Base-by-base conservation (phyloP, 2,797 vertebrate genomes). In the Rhinoraja longicauda region DNA sequence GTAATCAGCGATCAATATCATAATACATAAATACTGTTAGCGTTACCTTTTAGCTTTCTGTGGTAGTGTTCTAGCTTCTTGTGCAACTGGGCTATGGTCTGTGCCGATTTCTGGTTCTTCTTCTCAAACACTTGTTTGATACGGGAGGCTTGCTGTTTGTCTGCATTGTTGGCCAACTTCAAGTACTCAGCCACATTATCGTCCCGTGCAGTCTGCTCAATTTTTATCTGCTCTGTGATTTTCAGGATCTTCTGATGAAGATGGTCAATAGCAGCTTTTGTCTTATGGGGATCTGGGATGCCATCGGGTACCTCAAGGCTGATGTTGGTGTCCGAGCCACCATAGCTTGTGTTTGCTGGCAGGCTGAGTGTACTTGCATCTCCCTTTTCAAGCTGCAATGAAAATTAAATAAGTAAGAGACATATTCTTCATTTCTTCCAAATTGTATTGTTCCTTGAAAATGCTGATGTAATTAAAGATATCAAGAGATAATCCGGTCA, bases 51-150 rank as follows among this genome's bases (percentile, higher is more conserved):
- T 93, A 99, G 97, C 95, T 99, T 99, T 95, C 97, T 98, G 95
- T 98, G 98, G 95, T 98, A 99, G 96, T 99, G 98, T 94, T 99
- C 98, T 57, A 99, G 96, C 93, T 99, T 99, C 95, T 99, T 99
- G 97, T 99, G 98, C 95, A 99, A 96, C 95, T 99, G 98, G 0
- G 98, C 97, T 0, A 99, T 99, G 94, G 98, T 99, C 96, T 99
- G 98, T 0, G 99, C 98, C 0, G 99, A 99, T 93, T 99, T 99
- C 96, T 99, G 99, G 95, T 99, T 99, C 96, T 99, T 99, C 96
- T 99, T 99, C 96, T 99, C 99, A 0, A 99, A 99, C 93, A 99
- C 99, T 95, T 99, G 98, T 95, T 99, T 99, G 97, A 99, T 99
- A 94, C 99, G 97, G 0, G 98, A 97, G 0, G 97, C 98, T 95